Evolutionary conservation across 2,888 invertebrate genomes (phyloP).

Genomic region (Tanypteryx hageni): DNA sequence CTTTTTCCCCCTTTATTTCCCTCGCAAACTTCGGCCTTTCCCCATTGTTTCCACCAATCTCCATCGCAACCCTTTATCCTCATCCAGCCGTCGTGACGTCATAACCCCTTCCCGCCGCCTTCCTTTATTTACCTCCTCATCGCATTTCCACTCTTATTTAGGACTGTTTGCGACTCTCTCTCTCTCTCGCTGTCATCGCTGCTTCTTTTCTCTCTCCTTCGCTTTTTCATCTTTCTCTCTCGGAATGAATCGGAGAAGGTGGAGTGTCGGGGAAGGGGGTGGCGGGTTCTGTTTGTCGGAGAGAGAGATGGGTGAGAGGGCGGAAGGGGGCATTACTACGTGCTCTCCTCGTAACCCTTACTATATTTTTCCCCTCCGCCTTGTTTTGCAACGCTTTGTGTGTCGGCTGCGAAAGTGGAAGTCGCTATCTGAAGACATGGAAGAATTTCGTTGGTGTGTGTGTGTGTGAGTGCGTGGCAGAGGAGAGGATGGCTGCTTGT

Average conservation of each 20-base stretch:
- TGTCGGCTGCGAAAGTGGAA: too few relatives aligned
- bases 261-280: too few relatives aligned
- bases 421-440: too few relatives aligned
- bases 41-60: not conserved
- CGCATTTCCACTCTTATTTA: slow-evolving; percentile 10
- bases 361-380: too few relatives aligned
- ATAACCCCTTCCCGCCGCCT: not conserved
- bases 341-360: not conserved
- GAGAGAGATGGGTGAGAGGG: not conserved
- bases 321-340: slow-evolving; percentile 21
- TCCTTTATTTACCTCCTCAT: not conserved
- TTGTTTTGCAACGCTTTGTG: not conserved
- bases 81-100: not conserved
- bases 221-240: not conserved
- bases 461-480: too few relatives aligned
- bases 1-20: slow-evolving; percentile 5
- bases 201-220: too few relatives aligned
- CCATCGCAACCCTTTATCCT: not conserved
- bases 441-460: too few relatives aligned
- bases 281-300: too few relatives aligned
- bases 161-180: not conserved
- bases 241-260: not conserved
- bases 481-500: too few relatives aligned
- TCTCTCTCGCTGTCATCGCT: too few relatives aligned
- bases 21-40: not conserved